Evolutionary conservation across 1,140 invertebrate species (phyloP), one percentile per base, ranked within the genome.

Genomic region (Heterodera carotae): DNA sequence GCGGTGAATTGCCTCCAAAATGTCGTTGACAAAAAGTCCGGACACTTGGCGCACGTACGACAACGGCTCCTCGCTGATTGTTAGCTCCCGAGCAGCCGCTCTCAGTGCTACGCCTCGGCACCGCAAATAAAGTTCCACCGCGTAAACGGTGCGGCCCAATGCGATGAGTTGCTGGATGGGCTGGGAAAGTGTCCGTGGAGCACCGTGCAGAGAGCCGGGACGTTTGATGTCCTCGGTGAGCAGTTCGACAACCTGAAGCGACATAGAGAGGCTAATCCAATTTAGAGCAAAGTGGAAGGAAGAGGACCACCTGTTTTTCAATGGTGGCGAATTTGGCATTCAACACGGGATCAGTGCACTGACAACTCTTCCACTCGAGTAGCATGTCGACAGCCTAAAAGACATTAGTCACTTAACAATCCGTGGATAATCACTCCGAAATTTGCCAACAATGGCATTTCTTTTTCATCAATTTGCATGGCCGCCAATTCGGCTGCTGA

Each of bases 81-180:
- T 94, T 1, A 97, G 91, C 81, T 93, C 91, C 86, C 94, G 93
- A 33, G 94, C 90, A 82, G 93, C 92, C 66, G 92, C 92, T 88
- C 93, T 93, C 10, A 95, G 90, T 31, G 93, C 91, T 48, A 92
- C 92, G 84, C 92, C 93, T 86, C 94, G 93, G 69, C 95, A 91
- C 84, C 92, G 92, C 33, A 97, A 88, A 87, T 95, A 96, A 72
- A 96, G 88, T 81, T 94, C 92, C 88, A 94, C 94, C 0, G 94
- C 92, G 89, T 92, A 86, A 25, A 78, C 83, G 33, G 78, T 76
- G 39, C 75, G 80, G 75, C 77, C 67, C 6, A 81, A 76, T 22
- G 79, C 53, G 5, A 48, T 79, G 27, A 83, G 64, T 10, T 83
- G 75, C 6, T 66, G 59, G 39, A 83, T 31, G 27, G 83, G 83